Percentiles rank a stretch among this genome's conserved stretches.
phyloP scores from a whole-genome alignment of 2,113 vertebrate species.

The Gymnocephalus cernua region DNA sequence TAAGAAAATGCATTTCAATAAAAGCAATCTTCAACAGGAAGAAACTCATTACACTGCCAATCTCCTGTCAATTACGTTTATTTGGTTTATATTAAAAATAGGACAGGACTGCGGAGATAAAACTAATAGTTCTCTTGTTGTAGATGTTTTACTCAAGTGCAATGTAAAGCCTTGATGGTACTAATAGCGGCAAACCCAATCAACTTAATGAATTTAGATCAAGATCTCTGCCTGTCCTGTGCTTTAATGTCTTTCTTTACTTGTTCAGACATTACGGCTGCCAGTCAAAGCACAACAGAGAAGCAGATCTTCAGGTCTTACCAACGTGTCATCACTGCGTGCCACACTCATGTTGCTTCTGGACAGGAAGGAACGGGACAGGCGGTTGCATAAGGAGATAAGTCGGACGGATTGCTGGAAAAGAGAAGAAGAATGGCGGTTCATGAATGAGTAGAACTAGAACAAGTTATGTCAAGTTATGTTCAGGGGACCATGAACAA shows the following conservation, averaged over 20 bases:
- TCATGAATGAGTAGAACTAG: neutral
- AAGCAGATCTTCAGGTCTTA: slow-evolving; percentile 80
- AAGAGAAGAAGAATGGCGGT: neutral
- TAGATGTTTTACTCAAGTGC: slow-evolving; percentile 10
- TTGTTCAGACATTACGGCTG: neutral
- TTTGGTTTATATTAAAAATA: neutral
- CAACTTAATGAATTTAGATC: neutral
- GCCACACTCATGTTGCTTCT: slow-evolving; percentile 97
- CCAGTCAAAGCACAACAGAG: neutral
- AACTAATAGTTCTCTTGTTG: neutral
- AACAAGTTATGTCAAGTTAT: neutral
- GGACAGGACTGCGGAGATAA: neutral
- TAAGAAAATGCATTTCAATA: slow-evolving; percentile 17
- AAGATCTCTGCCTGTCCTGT: neutral
- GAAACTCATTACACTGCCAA: slow-evolving; percentile 20
- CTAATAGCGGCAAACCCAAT: neutral
- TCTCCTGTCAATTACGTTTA: neutral
- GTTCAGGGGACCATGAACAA: slow-evolving; percentile 10
- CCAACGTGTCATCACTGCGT: slow-evolving; percentile 96
- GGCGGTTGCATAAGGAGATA: slow-evolving; percentile 98
- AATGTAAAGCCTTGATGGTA: neutral
- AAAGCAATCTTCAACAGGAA: neutral
- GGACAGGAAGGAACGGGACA: slow-evolving; percentile 98
- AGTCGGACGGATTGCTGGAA: slow-evolving; percentile 97
- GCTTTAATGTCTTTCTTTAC: neutral